These are phyloP conservation scores for Agrotis segetum DNA, from an alignment of 2,888 invertebrate species.

Conservation along the genomic window DNA sequence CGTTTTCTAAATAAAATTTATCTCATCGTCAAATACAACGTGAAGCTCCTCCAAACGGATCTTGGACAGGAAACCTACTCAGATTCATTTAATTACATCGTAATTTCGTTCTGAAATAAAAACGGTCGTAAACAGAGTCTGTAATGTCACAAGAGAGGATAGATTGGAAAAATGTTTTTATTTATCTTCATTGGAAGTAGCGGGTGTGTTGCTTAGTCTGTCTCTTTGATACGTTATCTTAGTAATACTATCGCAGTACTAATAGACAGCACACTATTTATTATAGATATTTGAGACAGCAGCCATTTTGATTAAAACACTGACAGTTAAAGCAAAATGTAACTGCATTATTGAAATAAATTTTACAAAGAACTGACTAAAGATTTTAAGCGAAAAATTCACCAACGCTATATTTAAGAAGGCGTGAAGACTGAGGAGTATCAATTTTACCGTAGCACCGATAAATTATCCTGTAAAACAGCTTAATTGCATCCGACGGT, in stretches of 20 bases:
- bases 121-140: conserved; percentile 60
- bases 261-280: conserved; percentile 16
- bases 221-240: conserved; percentile 40
- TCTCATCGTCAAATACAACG: conserved; percentile 36
- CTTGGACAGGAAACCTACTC: conserved; percentile 66
- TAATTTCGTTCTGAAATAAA: conserved; percentile 64
- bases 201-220: conserved; percentile 9
- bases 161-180: conserved; percentile 39
- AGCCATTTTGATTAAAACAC: not conserved
- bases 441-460: conserved; percentile 54
- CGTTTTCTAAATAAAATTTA: conserved; percentile 45
- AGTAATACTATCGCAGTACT: conserved; percentile 5
- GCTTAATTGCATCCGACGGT: conserved; percentile 70
- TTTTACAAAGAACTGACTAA: not conserved
- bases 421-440: conserved; percentile 43
- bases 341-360: not conserved
- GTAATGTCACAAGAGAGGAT: conserved; percentile 51
- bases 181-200: conserved; percentile 50
- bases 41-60: conserved; percentile 52
- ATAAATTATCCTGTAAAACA: conserved; percentile 69
- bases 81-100: conserved; percentile 72
- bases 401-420: conserved; percentile 36
- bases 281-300: not conserved
- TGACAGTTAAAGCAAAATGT: not conserved
- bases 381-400: conserved; percentile 16